Conservation (phyloP, 1,140 invertebrate genomes). For the Lordiphosa collinella region DNA sequence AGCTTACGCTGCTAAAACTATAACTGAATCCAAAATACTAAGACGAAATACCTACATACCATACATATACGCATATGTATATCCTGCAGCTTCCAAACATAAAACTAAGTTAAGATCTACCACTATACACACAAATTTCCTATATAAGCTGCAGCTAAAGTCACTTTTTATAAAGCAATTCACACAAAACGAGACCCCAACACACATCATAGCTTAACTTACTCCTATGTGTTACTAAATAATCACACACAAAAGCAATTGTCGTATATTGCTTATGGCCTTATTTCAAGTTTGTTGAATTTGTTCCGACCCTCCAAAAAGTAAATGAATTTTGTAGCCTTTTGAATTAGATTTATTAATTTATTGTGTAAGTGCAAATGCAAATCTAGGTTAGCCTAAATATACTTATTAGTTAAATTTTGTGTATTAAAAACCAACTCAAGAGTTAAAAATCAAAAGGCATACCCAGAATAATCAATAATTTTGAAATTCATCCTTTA, state of each 20-base stretch:
- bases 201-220: constrained; percentile 16
- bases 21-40: background rate
- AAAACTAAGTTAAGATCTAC: constrained; percentile 6
- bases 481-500: constrained; percentile 29
- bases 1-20: constrained; percentile 4
- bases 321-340: constrained; percentile 43
- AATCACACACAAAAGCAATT: constrained; percentile 25
- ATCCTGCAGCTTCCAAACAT: constrained; percentile 51
- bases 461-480: constrained; percentile 15
- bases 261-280: constrained; percentile 44
- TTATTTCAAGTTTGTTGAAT: constrained; percentile 59
- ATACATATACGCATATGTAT: constrained; percentile 12
- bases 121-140: no score
- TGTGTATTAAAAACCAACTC: constrained; percentile 25
- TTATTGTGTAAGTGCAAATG: constrained; percentile 34
- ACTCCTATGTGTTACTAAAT: constrained; percentile 32
- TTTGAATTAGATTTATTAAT: constrained; percentile 51
- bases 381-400: constrained; percentile 49
- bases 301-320: constrained; percentile 32
- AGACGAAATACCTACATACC: background rate
- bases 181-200: constrained; percentile 11
- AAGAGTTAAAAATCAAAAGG: constrained; percentile 45
- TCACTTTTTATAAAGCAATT: constrained; percentile 56
- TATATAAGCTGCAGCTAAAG: constrained; percentile 38
- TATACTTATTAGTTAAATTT: constrained; percentile 54